Percentiles rank a stretch among this genome's conserved stretches.
Evolutionary conservation across 1,140 invertebrate genomes (phyloP).

Genomic region (Brachionus asplanchnoidis): DNA sequence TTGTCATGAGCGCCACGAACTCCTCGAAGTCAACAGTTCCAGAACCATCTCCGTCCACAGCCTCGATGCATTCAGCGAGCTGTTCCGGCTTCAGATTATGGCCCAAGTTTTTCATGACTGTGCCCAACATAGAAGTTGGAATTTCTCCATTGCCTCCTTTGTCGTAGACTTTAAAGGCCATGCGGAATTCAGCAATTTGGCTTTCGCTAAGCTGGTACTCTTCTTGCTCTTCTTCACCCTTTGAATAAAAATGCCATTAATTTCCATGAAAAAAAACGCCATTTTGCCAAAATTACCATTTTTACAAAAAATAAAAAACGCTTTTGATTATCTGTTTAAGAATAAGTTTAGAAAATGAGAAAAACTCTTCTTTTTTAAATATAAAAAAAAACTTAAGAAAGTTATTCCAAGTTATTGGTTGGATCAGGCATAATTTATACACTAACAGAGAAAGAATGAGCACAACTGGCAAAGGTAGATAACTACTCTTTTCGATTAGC

Average conservation of each 20-base stretch:
- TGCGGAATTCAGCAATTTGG: slow-evolving; percentile 22
- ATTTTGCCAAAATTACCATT: slow-evolving; percentile 15
- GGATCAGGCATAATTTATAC: slow-evolving; percentile 8
- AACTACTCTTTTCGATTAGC: slow-evolving; percentile 3
- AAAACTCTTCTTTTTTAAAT: slow-evolving; percentile 6
- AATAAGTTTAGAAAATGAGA: slow-evolving; percentile 23
- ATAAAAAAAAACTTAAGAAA: slow-evolving; percentile 45
- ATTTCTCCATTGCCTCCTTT: slow-evolving; percentile 20
- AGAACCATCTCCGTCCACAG: slow-evolving; percentile 54
- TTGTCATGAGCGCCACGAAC: slow-evolving; percentile 52
- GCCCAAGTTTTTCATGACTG: slow-evolving; percentile 52
- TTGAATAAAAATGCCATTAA: not conserved
- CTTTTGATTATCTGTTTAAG: slow-evolving; percentile 23
- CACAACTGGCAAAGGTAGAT: not conserved
- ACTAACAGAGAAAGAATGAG: not conserved
- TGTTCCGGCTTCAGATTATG: slow-evolving; percentile 51
- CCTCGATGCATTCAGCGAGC: slow-evolving; percentile 54
- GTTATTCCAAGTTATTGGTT: slow-evolving; percentile 33
- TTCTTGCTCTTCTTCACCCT: slow-evolving; percentile 40
- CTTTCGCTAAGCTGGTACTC: slow-evolving; percentile 16
- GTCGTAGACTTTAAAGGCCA: slow-evolving; percentile 29
- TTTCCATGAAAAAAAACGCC: not conserved
- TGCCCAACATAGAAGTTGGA: slow-evolving; percentile 29
- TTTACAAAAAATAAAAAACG: slow-evolving; percentile 27
- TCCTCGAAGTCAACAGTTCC: slow-evolving; percentile 45